Evolutionary conservation across 2,113 vertebrate genomes (phyloP), one percentile per base, ranked within the genome.

Genomic region (Procapra przewalskii): DNA sequence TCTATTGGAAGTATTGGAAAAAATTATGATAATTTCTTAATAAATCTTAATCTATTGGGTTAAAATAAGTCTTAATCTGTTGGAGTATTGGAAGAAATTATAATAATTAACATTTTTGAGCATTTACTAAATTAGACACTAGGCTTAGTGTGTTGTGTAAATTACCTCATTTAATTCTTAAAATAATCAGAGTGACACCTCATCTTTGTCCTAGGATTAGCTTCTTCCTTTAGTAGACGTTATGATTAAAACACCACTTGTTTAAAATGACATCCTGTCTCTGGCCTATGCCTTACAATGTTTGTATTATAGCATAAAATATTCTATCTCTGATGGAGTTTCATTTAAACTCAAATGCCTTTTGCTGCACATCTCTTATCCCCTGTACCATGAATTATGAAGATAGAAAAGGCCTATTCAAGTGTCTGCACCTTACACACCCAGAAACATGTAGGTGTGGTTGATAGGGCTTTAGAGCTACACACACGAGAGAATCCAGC

Each of bases 1-100:
- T 98, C 96, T 77, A 40, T 12, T 97, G 89, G 55, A 94, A 77
- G 48, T n/a, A 79, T 40, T 75, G 57, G 64, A 92, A 88, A 79
- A 71, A 71, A 40, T 12, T 71, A 71, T 40, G 19, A 40, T 71
- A 40, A 71, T 23, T 71, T 71, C 19, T 71, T 71, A 71, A 40
- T 23, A 71, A 40, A 5, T 71, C 67, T 71, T 71, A 71, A 71
- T 71, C 67, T 71, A 6, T 40, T 23, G n/a, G 19, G 67, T 71
- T 71, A 90, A 93, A 67, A 91, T 62, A 75, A 77, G 94, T 52
- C 97, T 98, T 98, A 98, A 96, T 98, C 97, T 71, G n/a, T 71
- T 98, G 90, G 55, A 92, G 54, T 36, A 62, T 31, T 77, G 59
- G 59, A 94, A 91, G 88, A 91, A 93, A 93, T 77, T 59, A 79